Evolutionary conservation across 2,888 invertebrate genomes (phyloP).

Genomic region (Tinea pellionella): DNA sequence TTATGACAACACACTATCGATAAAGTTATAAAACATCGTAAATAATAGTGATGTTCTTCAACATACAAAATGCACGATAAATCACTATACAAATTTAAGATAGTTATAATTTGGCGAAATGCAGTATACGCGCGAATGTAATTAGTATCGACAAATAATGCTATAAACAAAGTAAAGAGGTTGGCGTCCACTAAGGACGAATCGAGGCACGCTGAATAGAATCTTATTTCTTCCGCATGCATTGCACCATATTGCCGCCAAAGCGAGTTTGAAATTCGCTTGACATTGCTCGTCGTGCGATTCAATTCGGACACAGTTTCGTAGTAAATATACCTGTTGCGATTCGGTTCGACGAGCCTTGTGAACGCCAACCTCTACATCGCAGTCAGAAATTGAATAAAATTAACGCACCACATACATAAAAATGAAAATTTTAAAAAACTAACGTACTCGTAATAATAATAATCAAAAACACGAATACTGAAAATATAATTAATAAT

Average conservation of each 20-base stretch:
- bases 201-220: too few relatives aligned
- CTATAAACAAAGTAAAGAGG: too few relatives aligned
- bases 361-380: too few relatives aligned
- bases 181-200: too few relatives aligned
- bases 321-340: too few relatives aligned
- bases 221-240: too few relatives aligned
- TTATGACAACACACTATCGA: neutral
- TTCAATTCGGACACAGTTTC: too few relatives aligned
- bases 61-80: neutral
- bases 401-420: conserved; percentile 63
- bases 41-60: too few relatives aligned
- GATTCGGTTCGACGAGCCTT: too few relatives aligned
- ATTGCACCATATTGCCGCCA: too few relatives aligned
- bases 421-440: conserved; percentile 32
- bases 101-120: conserved; percentile 8
- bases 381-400: conserved; percentile 22
- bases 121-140: neutral
- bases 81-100: neutral
- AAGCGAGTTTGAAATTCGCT: too few relatives aligned
- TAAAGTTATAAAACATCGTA: neutral
- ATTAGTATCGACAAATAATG: neutral
- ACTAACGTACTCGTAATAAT: conserved; percentile 26
- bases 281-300: too few relatives aligned
- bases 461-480: conserved; percentile 47
- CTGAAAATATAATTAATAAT: conserved; percentile 31